Base-by-base conservation (phyloP, 2,797 vertebrate genomes). In the Fistularia commersonii region DNA sequence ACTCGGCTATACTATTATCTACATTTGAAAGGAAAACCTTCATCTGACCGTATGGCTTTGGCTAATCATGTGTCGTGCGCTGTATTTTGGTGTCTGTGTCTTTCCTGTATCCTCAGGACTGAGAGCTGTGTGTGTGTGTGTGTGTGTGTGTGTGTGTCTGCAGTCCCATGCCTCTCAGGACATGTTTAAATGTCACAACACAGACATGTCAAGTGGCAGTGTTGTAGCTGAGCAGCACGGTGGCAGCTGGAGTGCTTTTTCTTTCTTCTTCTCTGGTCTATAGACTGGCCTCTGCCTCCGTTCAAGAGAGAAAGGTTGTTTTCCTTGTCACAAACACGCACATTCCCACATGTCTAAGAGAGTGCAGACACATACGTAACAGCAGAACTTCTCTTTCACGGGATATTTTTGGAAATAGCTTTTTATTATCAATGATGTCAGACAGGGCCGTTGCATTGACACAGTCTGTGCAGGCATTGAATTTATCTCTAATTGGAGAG, bases 341-440 rank as follows among this genome's bases (percentile, higher is more conserved):
- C 32, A 47, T 1, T 23, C 6, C 8, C 34, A 51, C 37, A 44
- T 6, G 13, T 4, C 56, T 36, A 47, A 51, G 6, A 51, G 44
- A 33, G n/a, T 11, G 39, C 32, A 40, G 42, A 51, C 36, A 51
- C 31, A 59, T 64, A 58, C 38, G 32, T 42, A 54, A 52, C 5
- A 39, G 69, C 56, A 46, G 51, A 66, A 57, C 23, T 23, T 38
- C 10, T 45, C 35, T 9, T 49, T 52, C 31, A 57, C 53, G 1
- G 52, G 43, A 35, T 78, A 74, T 84, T 80, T 84, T 77, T 76
- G 61, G 72, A 66, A 73, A 47, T 41, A 31, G 65, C 69, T 71
- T 76, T 71, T 81, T 70, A 67, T 57, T 48, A 57, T 53, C 61
- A 39, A 56, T 72, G 69, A 79, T 80, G 66, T 83, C 74, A 76